phyloP scores from a whole-genome alignment of 1,140 invertebrate genomes.

The Ostrea edulis region DNA sequence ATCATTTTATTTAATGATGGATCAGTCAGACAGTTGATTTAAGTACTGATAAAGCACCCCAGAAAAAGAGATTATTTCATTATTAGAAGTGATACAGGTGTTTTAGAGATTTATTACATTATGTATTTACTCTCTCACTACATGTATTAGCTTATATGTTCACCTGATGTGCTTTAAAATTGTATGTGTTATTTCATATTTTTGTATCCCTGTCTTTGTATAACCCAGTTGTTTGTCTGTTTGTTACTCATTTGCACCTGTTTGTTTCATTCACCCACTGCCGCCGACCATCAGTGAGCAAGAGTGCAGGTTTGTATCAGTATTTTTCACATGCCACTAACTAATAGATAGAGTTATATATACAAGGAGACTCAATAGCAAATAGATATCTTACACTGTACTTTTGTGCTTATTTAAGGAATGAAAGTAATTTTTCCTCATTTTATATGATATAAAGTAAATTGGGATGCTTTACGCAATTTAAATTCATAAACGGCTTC shows the following conservation, averaged over 20 bases:
- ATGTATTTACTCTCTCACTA: not conserved
- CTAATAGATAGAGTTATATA: not conserved
- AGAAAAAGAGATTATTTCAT: not conserved
- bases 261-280: slow-evolving; percentile 20
- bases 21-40: not conserved
- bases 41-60: not conserved
- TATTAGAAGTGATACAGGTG: not conserved
- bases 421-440: too few relatives aligned
- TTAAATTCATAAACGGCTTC: too few relatives aligned
- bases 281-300: not conserved
- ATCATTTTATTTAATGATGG: too few relatives aligned
- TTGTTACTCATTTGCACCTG: slow-evolving; percentile 36
- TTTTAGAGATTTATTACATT: not conserved
- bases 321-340: not conserved
- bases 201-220: slow-evolving; percentile 2
- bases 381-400: not conserved
- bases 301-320: slow-evolving; percentile 11
- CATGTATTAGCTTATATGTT: not conserved
- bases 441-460: too few relatives aligned
- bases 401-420: not conserved
- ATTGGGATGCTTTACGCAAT: too few relatives aligned
- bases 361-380: not conserved
- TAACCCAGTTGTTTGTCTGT: slow-evolving; percentile 21
- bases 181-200: not conserved
- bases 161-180: not conserved